Conservation (phyloP, 2,888 invertebrate species). For the Coecobrya sp. region DNA sequence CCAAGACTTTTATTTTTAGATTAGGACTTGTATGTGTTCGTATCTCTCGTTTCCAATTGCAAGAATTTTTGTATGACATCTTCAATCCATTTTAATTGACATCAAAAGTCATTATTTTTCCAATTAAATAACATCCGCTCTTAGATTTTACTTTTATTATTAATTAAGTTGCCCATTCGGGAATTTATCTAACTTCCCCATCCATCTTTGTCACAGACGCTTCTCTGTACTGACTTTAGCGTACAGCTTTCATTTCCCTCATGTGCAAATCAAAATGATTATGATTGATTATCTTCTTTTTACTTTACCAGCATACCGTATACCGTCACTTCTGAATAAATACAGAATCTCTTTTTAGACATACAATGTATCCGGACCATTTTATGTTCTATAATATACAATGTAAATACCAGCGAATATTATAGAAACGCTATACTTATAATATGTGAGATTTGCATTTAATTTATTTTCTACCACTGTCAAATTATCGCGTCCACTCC, state of each 20-base stretch:
- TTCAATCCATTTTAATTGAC: background rate
- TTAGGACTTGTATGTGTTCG: background rate
- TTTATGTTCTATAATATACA: background rate
- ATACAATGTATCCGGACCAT: background rate
- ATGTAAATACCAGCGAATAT: background rate
- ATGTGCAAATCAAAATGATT: constrained; percentile 64
- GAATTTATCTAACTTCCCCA: background rate
- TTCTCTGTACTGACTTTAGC: background rate
- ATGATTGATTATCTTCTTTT: constrained; percentile 75
- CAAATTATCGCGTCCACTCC: constrained; percentile 11
- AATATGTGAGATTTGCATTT: background rate
- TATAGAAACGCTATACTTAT: no score
- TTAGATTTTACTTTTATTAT: background rate
- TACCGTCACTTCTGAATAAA: background rate
- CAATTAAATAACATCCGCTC: background rate
- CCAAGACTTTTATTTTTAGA: background rate
- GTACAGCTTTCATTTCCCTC: background rate
- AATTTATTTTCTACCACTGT: background rate
- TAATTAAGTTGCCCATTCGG: constrained; percentile 45
- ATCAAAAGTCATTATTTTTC: constrained; percentile 23
- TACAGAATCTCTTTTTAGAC: background rate
- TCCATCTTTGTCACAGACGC: constrained; percentile 41
- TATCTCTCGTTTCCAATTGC: constrained; percentile 33
- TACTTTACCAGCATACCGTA: background rate
- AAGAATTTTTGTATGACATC: background rate